Conservation (phyloP, 2,888 invertebrate species). For the Nomada lathburiana region DNA sequence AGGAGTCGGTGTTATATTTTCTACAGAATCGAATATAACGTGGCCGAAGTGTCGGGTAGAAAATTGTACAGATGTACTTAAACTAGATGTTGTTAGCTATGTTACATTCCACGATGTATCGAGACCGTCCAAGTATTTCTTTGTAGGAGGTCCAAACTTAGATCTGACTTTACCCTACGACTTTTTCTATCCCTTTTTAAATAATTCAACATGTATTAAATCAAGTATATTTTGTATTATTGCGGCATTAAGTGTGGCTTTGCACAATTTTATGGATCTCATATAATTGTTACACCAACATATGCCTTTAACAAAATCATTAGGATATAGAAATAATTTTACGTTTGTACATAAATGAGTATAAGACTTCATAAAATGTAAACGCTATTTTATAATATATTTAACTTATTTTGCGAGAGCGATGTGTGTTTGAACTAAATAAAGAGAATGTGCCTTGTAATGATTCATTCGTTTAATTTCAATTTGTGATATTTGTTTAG, state of each 20-base stretch:
- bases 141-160: conserved; percentile 88
- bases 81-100: conserved; percentile 73
- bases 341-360: conserved; percentile 23
- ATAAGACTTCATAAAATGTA: background rate
- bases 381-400: conserved; percentile 23
- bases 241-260: background rate
- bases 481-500: background rate
- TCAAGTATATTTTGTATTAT: conserved; percentile 41
- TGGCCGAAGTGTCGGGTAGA: conserved; percentile 77
- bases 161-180: conserved; percentile 89
- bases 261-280: conserved; percentile 38
- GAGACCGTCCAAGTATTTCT: conserved; percentile 84
- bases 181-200: conserved; percentile 90
- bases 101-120: conserved; percentile 85
- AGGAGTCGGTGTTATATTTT: conserved; percentile 76
- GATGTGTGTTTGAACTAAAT: conserved; percentile 37
- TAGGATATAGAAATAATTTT: conserved; percentile 1
- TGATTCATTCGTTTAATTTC: background rate
- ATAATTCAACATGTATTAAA: conserved; percentile 40
- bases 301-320: background rate
- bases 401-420: conserved; percentile 15
- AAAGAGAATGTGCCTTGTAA: background rate
- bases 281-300: background rate
- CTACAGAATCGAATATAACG: conserved; percentile 73
- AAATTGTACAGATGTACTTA: conserved; percentile 74